Conservation (phyloP, 2,113 vertebrate genomes). For the Hemiscyllium ocellatum region DNA sequence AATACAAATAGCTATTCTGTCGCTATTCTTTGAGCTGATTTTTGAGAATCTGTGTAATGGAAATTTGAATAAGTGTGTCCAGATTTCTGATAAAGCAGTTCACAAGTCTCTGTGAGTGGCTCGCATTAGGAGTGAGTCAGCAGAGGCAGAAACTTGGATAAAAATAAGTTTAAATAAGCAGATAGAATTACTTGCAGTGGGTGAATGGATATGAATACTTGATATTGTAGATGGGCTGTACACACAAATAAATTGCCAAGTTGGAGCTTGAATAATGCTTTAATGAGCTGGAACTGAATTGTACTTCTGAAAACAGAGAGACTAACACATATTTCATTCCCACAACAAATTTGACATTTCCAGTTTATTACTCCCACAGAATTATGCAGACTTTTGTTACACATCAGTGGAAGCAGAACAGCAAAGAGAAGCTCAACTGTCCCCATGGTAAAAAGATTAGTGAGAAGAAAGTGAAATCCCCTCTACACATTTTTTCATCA, state of each 20-base stretch:
- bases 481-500: slow-evolving; percentile 83
- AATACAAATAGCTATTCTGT: neutral
- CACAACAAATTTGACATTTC: neutral
- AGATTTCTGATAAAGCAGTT: neutral
- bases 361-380: slow-evolving; percentile 48
- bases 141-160: neutral
- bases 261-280: neutral
- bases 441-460: slow-evolving; percentile 72
- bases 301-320: neutral
- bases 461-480: slow-evolving; percentile 81
- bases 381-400: slow-evolving; percentile 89
- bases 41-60: neutral
- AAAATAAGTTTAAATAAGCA: neutral
- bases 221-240: neutral
- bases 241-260: neutral
- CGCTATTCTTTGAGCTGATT: neutral
- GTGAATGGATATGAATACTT: neutral
- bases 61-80: neutral
- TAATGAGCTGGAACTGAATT: slow-evolving; percentile 9
- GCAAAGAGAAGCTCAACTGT: slow-evolving; percentile 74
- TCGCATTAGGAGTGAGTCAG: neutral
- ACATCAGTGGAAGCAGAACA: slow-evolving; percentile 77
- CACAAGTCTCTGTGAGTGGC: neutral
- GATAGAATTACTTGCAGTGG: neutral
- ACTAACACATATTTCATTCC: neutral